Conservation (phyloP, 1,140 invertebrate species). For the Fopius arisanus region DNA sequence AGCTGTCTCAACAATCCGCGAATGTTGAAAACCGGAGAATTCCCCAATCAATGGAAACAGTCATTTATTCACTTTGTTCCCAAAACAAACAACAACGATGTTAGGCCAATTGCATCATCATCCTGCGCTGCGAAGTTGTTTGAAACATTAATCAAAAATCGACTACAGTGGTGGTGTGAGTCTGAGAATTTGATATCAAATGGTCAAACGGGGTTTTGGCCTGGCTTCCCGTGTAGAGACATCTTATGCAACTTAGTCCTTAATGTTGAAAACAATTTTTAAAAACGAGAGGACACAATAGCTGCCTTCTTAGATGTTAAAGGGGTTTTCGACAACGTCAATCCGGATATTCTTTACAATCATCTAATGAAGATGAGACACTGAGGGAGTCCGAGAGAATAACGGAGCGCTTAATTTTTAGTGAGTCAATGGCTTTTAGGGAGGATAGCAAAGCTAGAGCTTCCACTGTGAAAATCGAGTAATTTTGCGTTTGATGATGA, state of each 20-base stretch:
- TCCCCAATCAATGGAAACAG: constrained; percentile 7
- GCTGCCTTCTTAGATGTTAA: constrained; percentile 29
- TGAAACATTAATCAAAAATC: constrained; percentile 27
- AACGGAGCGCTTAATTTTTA: too few relatives aligned
- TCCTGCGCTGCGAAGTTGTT: constrained; percentile 29
- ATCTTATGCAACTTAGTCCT: constrained; percentile 21
- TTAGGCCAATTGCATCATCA: constrained; percentile 18
- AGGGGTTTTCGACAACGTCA: constrained; percentile 28
- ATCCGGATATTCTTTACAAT: constrained; percentile 10
- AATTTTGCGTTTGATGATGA: too few relatives aligned
- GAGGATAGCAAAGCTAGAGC: too few relatives aligned
- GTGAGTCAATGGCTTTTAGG: too few relatives aligned
- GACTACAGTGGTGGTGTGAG: constrained; percentile 28
- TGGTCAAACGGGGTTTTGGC: constrained; percentile 16
- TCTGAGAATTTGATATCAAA: neutral
- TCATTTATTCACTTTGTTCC: constrained; percentile 21
- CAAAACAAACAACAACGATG: neutral
- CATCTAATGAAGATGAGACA: constrained; percentile 21
- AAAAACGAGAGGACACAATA: neutral
- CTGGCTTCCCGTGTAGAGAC: constrained; percentile 12
- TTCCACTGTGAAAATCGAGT: too few relatives aligned
- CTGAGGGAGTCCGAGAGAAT: too few relatives aligned
- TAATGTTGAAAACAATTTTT: constrained; percentile 13
- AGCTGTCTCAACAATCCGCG: too few relatives aligned
- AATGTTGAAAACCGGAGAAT: constrained; percentile 11